Evolutionary conservation across 2,888 invertebrate genomes (phyloP).

Genomic region (Cantharis rufa): DNA sequence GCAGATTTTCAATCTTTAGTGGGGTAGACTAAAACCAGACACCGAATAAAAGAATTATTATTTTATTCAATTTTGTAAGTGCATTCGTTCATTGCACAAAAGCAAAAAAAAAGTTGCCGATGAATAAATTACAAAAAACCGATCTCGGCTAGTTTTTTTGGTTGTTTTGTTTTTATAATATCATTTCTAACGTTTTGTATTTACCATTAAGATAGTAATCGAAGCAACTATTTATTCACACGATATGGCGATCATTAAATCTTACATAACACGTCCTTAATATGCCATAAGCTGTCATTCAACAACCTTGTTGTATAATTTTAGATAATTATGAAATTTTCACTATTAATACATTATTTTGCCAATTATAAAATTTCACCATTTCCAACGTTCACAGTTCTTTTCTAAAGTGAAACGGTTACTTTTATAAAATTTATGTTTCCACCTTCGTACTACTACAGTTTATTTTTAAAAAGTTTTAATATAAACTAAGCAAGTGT

Average conservation of each 20-base stretch:
- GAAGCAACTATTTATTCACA: conserved; percentile 1
- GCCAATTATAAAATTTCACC: neutral
- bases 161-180: neutral
- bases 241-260: neutral
- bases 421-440: neutral
- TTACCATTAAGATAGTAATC: neutral
- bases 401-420: neutral
- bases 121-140: neutral
- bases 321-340: conserved; percentile 12
- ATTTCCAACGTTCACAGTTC: neutral
- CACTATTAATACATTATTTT: neutral
- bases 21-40: conserved; percentile 3
- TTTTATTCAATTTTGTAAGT: neutral
- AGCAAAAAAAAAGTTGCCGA: neutral
- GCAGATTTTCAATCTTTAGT: conserved; percentile 24
- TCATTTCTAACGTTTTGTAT: neutral
- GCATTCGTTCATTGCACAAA: neutral
- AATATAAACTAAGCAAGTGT: neutral
- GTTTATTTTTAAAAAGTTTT: neutral
- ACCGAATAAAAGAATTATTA: neutral
- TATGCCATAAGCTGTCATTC: neutral
- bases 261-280: conserved; percentile 3
- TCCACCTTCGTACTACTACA: neutral
- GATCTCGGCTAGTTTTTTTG: neutral
- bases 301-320: conserved; percentile 8